phyloP scores from a whole-genome alignment of 92 coral and sea anemone genomes.

The Heliopora coerulea region DNA sequence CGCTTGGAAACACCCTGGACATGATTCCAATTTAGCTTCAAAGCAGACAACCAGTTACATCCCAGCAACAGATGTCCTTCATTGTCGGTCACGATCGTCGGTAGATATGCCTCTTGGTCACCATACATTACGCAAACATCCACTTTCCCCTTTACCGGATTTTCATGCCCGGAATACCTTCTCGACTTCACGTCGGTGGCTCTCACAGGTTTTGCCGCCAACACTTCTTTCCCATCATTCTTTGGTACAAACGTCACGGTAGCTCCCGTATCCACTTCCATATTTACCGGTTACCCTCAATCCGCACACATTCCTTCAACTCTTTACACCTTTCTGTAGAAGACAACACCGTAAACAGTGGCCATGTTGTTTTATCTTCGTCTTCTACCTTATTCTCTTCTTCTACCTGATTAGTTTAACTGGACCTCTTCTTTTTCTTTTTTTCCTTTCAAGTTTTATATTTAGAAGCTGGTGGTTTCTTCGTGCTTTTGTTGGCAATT shows the following conservation, averaged over 20 bases:
- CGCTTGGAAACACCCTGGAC: conserved; percentile 16
- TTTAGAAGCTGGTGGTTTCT: neutral
- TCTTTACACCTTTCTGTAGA: conserved; percentile 33
- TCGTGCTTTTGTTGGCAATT: neutral
- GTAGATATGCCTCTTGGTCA: conserved; percentile 33
- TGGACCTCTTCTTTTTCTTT: conserved; percentile 29
- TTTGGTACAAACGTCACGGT: conserved; percentile 32
- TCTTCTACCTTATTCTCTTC: conserved; percentile 5
- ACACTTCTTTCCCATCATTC: conserved; percentile 35
- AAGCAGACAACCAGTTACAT: conserved; percentile 47
- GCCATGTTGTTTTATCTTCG: conserved; percentile 19
- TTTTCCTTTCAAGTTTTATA: neutral
- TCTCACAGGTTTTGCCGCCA: conserved; percentile 43
- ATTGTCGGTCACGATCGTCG: conserved; percentile 18
- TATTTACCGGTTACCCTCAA: conserved; percentile 41
- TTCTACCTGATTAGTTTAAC: conserved; percentile 21
- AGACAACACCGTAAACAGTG: conserved; percentile 31
- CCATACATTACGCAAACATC: conserved; percentile 45
- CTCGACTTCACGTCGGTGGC: conserved; percentile 9
- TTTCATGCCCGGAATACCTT: conserved; percentile 44
- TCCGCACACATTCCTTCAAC: conserved; percentile 5
- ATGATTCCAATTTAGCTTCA: conserved; percentile 47
- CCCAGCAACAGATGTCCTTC: conserved; percentile 26
- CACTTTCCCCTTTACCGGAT: conserved; percentile 36
- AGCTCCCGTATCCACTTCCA: conserved; percentile 48